phyloP scores from a whole-genome alignment of 2,113 vertebrate species.

The Peromyscus leucopus region DNA sequence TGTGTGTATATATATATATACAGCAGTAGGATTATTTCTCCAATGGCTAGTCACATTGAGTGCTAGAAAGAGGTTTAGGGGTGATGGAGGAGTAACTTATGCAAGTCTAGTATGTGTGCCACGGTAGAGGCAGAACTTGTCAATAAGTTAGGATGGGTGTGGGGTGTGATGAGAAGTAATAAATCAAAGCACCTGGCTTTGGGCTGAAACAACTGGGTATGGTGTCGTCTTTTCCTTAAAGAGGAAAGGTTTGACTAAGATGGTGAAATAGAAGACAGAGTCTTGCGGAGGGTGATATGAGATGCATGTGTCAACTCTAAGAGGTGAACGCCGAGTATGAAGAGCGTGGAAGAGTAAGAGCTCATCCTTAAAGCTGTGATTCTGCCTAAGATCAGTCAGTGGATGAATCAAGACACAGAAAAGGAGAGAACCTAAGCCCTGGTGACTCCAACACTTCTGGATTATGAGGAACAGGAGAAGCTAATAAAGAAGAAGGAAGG shows the following conservation, averaged over 20 bases:
- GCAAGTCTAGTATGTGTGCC: background rate
- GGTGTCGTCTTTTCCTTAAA: background rate
- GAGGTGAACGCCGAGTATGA: background rate
- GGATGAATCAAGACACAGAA: background rate
- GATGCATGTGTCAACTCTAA: background rate
- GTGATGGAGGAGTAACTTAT: background rate
- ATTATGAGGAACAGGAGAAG: background rate
- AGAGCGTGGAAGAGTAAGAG: background rate
- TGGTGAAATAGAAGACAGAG: background rate
- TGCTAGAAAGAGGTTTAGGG: background rate
- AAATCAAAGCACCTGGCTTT: background rate
- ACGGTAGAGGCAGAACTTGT: background rate
- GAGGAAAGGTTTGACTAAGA: too few species aligned
- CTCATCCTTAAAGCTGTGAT: background rate
- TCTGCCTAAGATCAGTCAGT: background rate
- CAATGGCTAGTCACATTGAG: too few species aligned
- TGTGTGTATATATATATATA: too few species aligned
- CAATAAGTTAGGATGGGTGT: background rate
- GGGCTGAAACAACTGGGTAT: background rate
- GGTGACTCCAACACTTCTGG: background rate
- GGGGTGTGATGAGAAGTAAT: background rate
- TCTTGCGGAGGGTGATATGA: background rate
- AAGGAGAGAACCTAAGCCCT: background rate
- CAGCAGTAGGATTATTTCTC: background rate
- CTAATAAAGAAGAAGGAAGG: background rate